Evolutionary conservation across 1,140 invertebrate species (phyloP).

Genomic region (Bombus consobrinus): DNA sequence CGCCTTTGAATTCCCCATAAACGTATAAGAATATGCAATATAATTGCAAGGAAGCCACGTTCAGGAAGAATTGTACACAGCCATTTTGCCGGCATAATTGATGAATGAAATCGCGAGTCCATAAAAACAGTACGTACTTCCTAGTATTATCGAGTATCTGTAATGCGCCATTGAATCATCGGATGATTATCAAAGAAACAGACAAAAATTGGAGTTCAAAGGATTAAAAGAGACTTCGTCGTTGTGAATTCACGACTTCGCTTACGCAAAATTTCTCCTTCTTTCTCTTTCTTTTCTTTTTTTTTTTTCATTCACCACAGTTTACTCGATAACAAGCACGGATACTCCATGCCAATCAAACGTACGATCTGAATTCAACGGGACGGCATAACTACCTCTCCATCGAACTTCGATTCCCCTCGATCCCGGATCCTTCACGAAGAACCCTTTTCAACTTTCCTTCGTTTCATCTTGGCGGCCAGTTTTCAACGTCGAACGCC

Average conservation of each 20-base stretch:
- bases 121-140: no score
- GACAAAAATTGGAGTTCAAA: no score
- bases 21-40: no score
- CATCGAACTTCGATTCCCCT: background rate
- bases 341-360: background rate
- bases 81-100: no score
- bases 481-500: background rate
- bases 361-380: background rate
- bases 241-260: no score
- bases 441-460: conserved; percentile 12
- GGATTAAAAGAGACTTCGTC: no score
- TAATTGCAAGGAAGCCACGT: background rate
- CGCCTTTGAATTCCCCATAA: no score
- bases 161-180: no score
- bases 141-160: no score
- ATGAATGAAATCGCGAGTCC: no score
- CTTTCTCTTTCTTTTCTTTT: background rate
- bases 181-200: no score
- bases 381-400: background rate
- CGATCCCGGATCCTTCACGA: background rate
- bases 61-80: no score
- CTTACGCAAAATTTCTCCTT: background rate
- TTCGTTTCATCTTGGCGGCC: background rate
- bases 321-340: background rate
- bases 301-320: background rate